Base-by-base conservation (phyloP, 2,888 invertebrate species). In the Masnerella sp. region DNA sequence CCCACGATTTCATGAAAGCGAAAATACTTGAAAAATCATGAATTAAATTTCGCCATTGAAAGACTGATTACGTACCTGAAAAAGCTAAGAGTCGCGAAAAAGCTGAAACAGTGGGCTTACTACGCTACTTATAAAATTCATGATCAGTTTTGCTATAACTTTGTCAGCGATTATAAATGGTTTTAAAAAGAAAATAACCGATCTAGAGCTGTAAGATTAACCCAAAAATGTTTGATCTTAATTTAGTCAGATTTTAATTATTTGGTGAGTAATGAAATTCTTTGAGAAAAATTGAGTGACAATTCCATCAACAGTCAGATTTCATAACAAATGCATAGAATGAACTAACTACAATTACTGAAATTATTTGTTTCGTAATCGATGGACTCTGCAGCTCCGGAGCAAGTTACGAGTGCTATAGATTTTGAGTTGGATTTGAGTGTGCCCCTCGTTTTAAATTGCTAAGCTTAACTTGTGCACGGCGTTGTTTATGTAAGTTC, bases 11-110 rank as follows among this genome's bases (percentile, higher is more conserved):
- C 25, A 52, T 17, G 15, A 25, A 38, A 36, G 17, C 17, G 15
- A 32, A 14, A 42, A 17, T 15, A 25, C 38, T 38, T 22, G 34
- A 28, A 32, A 32, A 61, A 40, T 58, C 32, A 61, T 40, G 8
- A 62, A 54, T 38, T 36, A 71, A 49, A 72, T 67, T 59, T 75
- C 47, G 65, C 54, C 74, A 79, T 80, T 74, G 80, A 80, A 83
- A 84, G 83, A 84, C 84, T 84, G 84, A 84, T 80, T 81, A 82
- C 56, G 84, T 84, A 84, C 83, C 84, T 84, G 84, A 82, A 78
- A 47, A 71, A 76, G 65, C 34, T 59, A 65, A 61, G 65, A 65
- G 49, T 40, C 61, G 65, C 61, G 47, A 47, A 59, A 32, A 59
- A 54, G 52, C 43, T 43, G 25, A 54, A 40, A 38, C 40, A 52